Conservation (phyloP, 2,797 vertebrate species). For the Eospalax fontanierii region DNA sequence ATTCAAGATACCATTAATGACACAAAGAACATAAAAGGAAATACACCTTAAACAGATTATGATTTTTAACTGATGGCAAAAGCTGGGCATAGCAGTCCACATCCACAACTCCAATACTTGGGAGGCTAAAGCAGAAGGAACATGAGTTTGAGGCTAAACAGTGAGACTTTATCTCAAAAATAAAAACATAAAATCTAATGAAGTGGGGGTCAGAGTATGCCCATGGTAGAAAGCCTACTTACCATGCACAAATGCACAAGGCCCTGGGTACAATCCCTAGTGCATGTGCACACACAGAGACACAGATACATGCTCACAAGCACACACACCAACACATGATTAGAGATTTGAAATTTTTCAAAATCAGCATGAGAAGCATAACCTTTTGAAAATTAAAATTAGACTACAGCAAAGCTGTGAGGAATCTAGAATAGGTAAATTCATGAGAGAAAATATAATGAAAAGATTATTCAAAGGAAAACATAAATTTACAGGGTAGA, state of each 20-base stretch:
- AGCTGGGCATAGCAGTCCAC: background rate
- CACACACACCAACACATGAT: background rate
- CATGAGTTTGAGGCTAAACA: background rate
- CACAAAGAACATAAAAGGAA: background rate
- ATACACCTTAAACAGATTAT: background rate
- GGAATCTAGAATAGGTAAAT: slow-evolving; percentile 54
- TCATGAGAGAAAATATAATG: slow-evolving; percentile 47
- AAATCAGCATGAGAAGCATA: slow-evolving; percentile 31
- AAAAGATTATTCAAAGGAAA: slow-evolving; percentile 16
- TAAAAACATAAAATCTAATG: background rate
- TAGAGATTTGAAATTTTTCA: slow-evolving; percentile 59
- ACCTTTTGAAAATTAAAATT: slow-evolving; percentile 48
- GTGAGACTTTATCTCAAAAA: background rate
- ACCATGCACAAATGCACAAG: too few species aligned
- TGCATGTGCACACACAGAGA: background rate
- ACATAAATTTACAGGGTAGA: slow-evolving; percentile 25
- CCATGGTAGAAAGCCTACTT: background rate
- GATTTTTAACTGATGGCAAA: background rate
- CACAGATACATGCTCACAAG: too few species aligned
- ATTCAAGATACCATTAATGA: background rate
- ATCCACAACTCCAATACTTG: background rate
- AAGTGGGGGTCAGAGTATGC: background rate
- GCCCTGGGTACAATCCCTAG: background rate
- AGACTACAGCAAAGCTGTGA: slow-evolving; percentile 43
- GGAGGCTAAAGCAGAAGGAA: background rate